Evolutionary conservation across 2,888 invertebrate genomes (phyloP), one percentile per base, ranked within the genome.

Genomic region (Calameuta filiformis): DNA sequence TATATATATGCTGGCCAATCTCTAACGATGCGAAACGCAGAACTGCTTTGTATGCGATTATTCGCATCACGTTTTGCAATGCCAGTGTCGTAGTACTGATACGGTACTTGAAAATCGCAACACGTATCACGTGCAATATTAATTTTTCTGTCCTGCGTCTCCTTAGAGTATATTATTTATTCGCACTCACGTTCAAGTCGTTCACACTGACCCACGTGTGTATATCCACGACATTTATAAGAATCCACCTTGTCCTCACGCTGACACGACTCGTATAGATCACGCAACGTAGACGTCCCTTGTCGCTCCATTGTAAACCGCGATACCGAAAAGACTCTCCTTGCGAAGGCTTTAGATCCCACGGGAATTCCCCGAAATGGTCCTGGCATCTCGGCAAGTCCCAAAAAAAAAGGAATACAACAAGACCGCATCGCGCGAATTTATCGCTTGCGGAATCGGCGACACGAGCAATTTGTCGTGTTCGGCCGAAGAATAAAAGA

Each of bases 361-460:
- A 56, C 15, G 56, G 56, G 56, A 56, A 56, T 56, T 56, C 56
- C 56, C 56, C 56, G 56, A 56, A 56, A 56, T 56, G 23, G 56
- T 56, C 2, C 23, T 56, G 56, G 56, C 23, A 56, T 56, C 56
- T 56, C 56, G 23, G 23, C 56, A 9, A 56, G 56, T 23, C 56
- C 56, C 9, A 56, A 15, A 56, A 56, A 15, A 4, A 40, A 37
- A 4, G 9, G 12, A 3, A 12, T 0, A 11, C 35, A 35, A 56
- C 23, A 56, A 56, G 56, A 56, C 56, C 9, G 56, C 56, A 23
- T 56, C 56, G 56, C 75, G 75, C 56, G 80, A 15, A 80, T 86
- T 85, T 87, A 85, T 83, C 79, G 76, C 40, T 73, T 75, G 69
- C 76, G 40, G 23, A 34, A 31, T 33, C 37, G 33, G 74, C 23